Base-by-base conservation (phyloP, 2,797 vertebrate genomes). In the Sebastes cheni region DNA sequence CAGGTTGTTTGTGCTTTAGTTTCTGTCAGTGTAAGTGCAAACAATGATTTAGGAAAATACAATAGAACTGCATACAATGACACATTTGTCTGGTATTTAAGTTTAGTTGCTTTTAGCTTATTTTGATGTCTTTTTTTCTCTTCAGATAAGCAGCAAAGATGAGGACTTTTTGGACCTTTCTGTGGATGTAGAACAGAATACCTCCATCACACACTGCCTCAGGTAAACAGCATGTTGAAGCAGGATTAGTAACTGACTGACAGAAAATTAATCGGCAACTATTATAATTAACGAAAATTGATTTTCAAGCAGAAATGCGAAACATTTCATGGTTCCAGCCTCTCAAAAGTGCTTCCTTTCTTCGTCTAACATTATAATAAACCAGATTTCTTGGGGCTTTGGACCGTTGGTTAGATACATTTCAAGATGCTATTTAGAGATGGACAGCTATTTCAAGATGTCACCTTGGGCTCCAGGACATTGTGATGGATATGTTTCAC, bases 91-190 rank as follows among this genome's bases (percentile, higher is more conserved):
- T 1, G 2, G 22, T 16, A 11, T 25, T 32, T 96, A 94, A 95
- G 93, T 59, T 16, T 95, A 75, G 94, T 95, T 82, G 94, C 94
- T 88, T 95, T 96, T 34, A 7, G 0, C 9, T 32, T 18, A 8
- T 20, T 25, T 42, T 59, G 5, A 13, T 55, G 1, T 59, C 6
- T 1, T 3, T 18, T 25, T 25, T 25, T 65, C 81, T 92, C 79
- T 89, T 13, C 91, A 99, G 98, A 97, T 99, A 92, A 99, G 98
- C 96, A 99, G 98, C 95, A 99, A 99, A 97, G 98, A 99, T 91
- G 98, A 99, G 96, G 98, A 99, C 94, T 99, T 99, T 94, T 96
- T 99, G 93, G 98, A 99, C 91, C 97, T 99, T 87, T 99, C 98
- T 90, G 98, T 99, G 85, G 98, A 99, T 72, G 98, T 99, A 82